Evolutionary conservation across 37 sponge, comb jelly and placozoan genomes (phyloP).

Genomic region (Crambe crambe): DNA sequence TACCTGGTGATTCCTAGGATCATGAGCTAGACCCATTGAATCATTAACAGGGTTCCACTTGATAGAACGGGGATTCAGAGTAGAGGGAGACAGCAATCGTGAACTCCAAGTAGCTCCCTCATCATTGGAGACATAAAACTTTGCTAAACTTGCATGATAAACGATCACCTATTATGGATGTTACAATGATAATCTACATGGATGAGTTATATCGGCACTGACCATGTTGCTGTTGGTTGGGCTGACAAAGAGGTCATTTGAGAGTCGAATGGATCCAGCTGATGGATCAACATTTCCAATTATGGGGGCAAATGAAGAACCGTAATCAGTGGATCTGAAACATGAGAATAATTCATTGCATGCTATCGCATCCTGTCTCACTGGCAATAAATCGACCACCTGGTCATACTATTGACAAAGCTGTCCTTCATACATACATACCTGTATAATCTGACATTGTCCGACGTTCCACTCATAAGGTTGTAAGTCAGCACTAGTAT

Average conservation of each 20-base stretch:
- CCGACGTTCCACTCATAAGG: not conserved
- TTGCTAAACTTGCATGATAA: conserved; percentile 13
- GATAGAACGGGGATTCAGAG: conserved; percentile 41
- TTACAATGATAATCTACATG: not conserved
- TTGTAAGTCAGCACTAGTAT: not conserved
- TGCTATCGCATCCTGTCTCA: not conserved
- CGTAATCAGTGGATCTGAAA: conserved; percentile 54
- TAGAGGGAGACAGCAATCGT: conserved; percentile 4
- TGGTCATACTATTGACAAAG: too few relatives aligned
- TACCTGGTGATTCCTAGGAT: conserved; percentile 13
- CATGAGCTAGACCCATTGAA: not conserved
- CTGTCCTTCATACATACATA: not conserved
- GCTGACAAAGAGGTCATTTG: conserved; percentile 26
- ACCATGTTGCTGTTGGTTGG: conserved; percentile 46
- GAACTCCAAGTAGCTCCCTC: conserved; percentile 42
- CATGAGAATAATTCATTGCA: not conserved
- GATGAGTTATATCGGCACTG: not conserved
- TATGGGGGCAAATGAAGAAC: conserved; percentile 23
- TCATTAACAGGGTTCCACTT: conserved; percentile 45
- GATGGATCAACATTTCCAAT: not conserved
- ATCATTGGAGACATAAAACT: conserved; percentile 56
- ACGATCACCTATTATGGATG: conserved; percentile 45
- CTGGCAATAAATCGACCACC: too few relatives aligned
- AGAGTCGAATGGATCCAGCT: not conserved
- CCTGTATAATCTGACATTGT: not conserved